Conservation (phyloP, 2,888 invertebrate species). For the Eupelmus urozonus region DNA sequence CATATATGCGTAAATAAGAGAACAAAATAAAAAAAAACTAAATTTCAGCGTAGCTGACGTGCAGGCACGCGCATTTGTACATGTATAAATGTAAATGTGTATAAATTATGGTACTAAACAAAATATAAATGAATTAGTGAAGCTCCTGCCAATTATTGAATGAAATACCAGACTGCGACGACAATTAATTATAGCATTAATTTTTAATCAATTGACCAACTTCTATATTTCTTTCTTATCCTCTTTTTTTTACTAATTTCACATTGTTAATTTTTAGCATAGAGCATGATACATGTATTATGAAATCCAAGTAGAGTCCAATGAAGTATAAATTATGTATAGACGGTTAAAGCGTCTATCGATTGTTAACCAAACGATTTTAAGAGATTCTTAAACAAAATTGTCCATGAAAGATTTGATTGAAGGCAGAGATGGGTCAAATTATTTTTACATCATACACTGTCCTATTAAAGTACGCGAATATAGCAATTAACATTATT, state of each 20-base stretch:
- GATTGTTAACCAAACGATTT: conserved; percentile 29
- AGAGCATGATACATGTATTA: conserved; percentile 23
- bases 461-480: conserved; percentile 38
- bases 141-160: conserved; percentile 62
- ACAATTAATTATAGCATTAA: conserved; percentile 59
- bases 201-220: conserved; percentile 58
- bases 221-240: conserved; percentile 40
- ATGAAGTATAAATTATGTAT: conserved; percentile 25
- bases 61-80: conserved; percentile 51
- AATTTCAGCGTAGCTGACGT: conserved; percentile 26
- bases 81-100: conserved; percentile 61
- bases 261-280: conserved; percentile 36
- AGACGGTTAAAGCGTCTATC: conserved; percentile 41
- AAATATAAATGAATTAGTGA: conserved; percentile 49
- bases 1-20: conserved; percentile 24
- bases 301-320: conserved; percentile 21
- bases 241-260: conserved; percentile 14
- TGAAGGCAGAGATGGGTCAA: conserved; percentile 39
- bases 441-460: conserved; percentile 52
- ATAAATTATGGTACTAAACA: conserved; percentile 55
- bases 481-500: conserved; percentile 36
- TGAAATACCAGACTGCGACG: conserved; percentile 62
- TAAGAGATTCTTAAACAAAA: conserved; percentile 30
- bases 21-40: too few relatives aligned
- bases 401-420: conserved; percentile 43